These are phyloP conservation scores for Pomacea maculata DNA, from an alignment of 1,140 invertebrate genomes.

Conservation along the genomic window DNA sequence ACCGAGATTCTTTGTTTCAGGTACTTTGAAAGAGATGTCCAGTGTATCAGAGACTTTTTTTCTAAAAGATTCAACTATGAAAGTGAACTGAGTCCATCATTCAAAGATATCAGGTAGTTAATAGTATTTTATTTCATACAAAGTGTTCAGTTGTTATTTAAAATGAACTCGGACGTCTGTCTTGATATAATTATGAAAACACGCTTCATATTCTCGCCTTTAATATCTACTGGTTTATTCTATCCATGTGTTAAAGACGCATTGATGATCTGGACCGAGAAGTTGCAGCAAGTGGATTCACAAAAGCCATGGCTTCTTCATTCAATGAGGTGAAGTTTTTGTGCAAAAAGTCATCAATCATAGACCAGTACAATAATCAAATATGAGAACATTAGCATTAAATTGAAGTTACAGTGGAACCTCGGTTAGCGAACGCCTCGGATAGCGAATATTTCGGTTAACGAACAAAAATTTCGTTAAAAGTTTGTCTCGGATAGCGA, in stretches of 20 bases:
- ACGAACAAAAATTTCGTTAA: too few species aligned
- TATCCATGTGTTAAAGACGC: conserved; percentile 68
- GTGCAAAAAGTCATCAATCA: conserved; percentile 1
- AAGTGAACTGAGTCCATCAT: conserved; percentile 86
- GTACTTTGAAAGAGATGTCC: conserved; percentile 95
- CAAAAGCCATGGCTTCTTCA: conserved; percentile 84
- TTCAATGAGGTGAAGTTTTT: conserved; percentile 60
- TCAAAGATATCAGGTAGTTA: conserved; percentile 76
- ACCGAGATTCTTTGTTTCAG: conserved; percentile 62
- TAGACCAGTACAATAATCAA: too few species aligned
- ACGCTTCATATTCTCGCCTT: not conserved
- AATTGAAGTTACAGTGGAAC: too few species aligned
- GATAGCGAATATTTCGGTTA: too few species aligned
- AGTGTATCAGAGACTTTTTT: conserved; percentile 92
- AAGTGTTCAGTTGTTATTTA: not conserved
- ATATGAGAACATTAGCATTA: too few species aligned
- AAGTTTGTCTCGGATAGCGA: too few species aligned
- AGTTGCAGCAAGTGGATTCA: conserved; percentile 89
- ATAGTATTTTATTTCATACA: too few species aligned
- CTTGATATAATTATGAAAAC: not conserved
- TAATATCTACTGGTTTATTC: not conserved
- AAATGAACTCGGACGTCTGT: not conserved
- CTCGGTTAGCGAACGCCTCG: too few species aligned
- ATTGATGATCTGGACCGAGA: conserved; percentile 88
- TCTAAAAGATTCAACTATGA: conserved; percentile 91